phyloP scores from a whole-genome alignment of 1,140 invertebrate genomes.

The Anastrepha obliqua region DNA sequence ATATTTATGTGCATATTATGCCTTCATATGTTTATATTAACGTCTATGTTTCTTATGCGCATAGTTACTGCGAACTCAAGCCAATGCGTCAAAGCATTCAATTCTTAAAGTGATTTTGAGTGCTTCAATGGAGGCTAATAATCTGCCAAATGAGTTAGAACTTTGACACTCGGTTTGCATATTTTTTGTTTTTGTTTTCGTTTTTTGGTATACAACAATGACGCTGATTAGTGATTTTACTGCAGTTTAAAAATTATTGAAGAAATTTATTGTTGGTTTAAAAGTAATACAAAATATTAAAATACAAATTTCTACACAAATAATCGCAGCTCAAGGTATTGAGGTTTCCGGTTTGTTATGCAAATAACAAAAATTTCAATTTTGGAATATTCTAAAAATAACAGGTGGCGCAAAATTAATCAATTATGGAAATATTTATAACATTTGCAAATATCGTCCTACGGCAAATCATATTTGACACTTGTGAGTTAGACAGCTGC shows the following conservation, averaged over 20 bases:
- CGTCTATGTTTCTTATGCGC: not conserved
- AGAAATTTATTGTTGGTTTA: not conserved
- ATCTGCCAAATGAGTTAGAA: slow-evolving; percentile 25
- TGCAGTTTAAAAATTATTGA: not conserved
- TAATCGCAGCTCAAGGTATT: not conserved
- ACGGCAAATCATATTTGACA: too few relatives aligned
- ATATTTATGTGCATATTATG: not conserved
- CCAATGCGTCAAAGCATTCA: not conserved
- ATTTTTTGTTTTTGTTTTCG: not conserved
- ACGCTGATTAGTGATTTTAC: not conserved
- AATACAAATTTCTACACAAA: not conserved
- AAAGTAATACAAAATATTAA: not conserved
- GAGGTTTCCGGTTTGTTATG: not conserved
- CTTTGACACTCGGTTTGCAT: not conserved
- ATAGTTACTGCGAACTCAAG: not conserved
- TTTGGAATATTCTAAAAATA: too few relatives aligned
- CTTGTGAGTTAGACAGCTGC: too few relatives aligned
- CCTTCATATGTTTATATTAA: not conserved
- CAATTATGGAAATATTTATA: too few relatives aligned
- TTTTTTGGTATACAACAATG: not conserved
- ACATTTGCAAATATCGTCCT: too few relatives aligned
- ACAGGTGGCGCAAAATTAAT: too few relatives aligned
- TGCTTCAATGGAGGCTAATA: not conserved
- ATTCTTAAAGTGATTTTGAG: not conserved
- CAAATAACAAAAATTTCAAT: too few relatives aligned